Evolutionary conservation across 2,888 invertebrate species (phyloP), one percentile per base, ranked within the genome.

Genomic region (Diplolepis rosae): DNA sequence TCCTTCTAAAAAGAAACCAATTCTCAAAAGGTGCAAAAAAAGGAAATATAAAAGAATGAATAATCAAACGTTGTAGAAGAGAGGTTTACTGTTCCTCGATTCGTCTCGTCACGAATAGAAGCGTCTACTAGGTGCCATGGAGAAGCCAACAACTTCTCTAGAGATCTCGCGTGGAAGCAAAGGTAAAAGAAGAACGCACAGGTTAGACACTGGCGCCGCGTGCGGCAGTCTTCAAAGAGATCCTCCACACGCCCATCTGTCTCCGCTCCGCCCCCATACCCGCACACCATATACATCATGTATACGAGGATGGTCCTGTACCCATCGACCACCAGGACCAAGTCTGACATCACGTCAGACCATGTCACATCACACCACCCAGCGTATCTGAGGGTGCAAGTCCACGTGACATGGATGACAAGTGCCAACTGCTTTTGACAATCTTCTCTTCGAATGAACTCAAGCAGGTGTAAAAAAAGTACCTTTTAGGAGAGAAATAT

Each of bases 221-320:
- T 81, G 88, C 88, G 88, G 88, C 88, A 84, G 85, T 85, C 88
- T 88, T 85, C 88, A 88, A 88, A 85, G 88, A 85, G 83, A 87
- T 85, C 86, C 85, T 81, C 87, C 81, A 83, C 85, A 88, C 88
- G 88, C 88, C 88, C 88, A 88, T 88, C 88, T 88, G 88, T 88
- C 88, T 88, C 88, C 87, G 88, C 88, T 81, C 88, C 88, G 88
- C 88, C 88, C 86, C 85, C 84, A 87, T 87, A 84, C 85, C 82
- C 85, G 84, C 84, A 85, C 86, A 85, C 85, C 85, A 83, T 85
- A 86, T 86, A 85, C 86, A 86, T 86, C 86, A 86, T 85, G 81
- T 80, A n/a, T n/a, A 86, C 80, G 77, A 81, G 71, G 78, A 68
- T 48, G 77, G 77, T 74, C 80, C 56, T 81, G 76, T 79, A 79